These are phyloP conservation scores for Odocoileus hemionus DNA, from an alignment of 2,113 vertebrate species.

Conservation along the genomic window DNA sequence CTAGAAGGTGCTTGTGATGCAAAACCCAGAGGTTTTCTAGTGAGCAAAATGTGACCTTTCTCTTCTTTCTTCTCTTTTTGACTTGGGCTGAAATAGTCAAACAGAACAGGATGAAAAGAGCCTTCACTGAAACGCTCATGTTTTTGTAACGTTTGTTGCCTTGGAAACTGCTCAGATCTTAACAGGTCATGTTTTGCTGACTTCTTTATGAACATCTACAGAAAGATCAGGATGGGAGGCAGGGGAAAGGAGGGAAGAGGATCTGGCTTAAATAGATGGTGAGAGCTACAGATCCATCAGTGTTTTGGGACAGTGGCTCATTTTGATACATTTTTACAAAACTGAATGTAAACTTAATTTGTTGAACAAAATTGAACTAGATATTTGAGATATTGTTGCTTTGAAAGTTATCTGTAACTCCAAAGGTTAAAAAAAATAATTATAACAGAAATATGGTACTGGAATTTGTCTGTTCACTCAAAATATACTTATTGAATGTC, in stretches of 20 bases:
- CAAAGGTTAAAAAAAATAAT: background rate
- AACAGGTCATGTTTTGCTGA: background rate
- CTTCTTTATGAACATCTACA: background rate
- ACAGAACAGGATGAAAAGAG: background rate
- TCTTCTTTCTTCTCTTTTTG: background rate
- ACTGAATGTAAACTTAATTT: background rate
- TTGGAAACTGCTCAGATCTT: background rate
- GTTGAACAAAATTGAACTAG: background rate
- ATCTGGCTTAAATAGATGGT: background rate
- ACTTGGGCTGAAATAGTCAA: background rate
- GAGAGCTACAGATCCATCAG: background rate
- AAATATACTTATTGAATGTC: background rate
- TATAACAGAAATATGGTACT: background rate
- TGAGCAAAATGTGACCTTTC: background rate
- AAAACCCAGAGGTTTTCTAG: background rate
- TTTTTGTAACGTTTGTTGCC: background rate
- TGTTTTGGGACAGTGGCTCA: background rate
- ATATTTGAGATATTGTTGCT: background rate
- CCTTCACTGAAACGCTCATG: background rate
- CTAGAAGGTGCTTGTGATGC: background rate
- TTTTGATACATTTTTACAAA: slow-evolving; percentile 18
- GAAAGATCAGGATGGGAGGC: background rate
- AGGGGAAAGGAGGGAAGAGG: background rate
- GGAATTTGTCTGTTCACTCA: background rate
- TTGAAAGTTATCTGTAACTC: background rate